Evolutionary conservation across 2,888 invertebrate species (phyloP), one percentile per base, ranked within the genome.

Genomic region (Agrochola lychnidis): DNA sequence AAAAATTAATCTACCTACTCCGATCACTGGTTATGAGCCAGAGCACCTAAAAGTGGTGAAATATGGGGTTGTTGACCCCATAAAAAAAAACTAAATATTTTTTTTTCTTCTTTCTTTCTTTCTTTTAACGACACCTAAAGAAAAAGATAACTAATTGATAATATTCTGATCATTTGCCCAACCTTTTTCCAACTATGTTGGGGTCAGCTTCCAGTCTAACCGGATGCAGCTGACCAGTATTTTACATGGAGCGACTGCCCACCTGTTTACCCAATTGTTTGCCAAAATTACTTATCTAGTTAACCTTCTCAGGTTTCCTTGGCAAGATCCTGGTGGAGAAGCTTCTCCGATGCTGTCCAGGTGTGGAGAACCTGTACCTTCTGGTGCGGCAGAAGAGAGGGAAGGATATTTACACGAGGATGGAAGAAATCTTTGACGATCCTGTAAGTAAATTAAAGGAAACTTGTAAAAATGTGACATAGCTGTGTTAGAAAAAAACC

Each of bases 251-350:
- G 25, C 14, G 0, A 1, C 57, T 12, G 56, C n/a, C n/a, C 16
- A n/a, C n/a, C 66, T 10, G 7, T 12, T 12, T 25, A 12, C 25
- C 10, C 6, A 64, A 45, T 10, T 19, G 1, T 7, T 25, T 56
- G 1, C 9, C 14, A 25, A 19, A 53, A 14, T 36, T 9, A 48
- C 7, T 45, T n/a, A 67, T 19, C 1, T 7, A 57, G 48, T 42
- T 36, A 1, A 22, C 10, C 5, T 64, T 51, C 79, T 0, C 89
- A 96, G 96, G 96, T 51, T 96, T 96, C 88, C 94, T 96, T n/a
- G 92, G 98, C 95, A 96, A 99, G 93, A 97, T 98, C 14, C 93
- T 99, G 73, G 96, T 99, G 72, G 98, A 98, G 91, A 99, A 99
- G 91, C 94, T 99, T 0, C 95, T 99, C 4, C 94, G 98, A 59